Evolutionary conservation across 2,888 invertebrate species (phyloP).

Genomic region (Drosophila parthenogenetica): DNA sequence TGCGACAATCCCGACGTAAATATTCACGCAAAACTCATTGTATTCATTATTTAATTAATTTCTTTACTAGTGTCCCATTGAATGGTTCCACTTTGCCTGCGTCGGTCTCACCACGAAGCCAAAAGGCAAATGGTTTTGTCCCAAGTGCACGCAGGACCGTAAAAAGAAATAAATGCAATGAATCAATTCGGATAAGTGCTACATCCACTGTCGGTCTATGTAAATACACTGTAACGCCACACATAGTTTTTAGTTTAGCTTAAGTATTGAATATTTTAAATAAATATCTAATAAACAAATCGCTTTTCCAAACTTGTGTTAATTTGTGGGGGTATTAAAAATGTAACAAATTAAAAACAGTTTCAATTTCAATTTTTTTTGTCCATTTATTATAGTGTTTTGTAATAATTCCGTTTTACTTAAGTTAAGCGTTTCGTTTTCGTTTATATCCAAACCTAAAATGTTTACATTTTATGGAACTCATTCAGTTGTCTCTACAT

Average conservation of each 20-base stretch:
- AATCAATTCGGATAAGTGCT: constrained; percentile 2
- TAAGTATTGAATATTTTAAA: constrained; percentile 42
- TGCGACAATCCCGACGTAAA: constrained; percentile 93
- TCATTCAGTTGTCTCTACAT: constrained; percentile 2
- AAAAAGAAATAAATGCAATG: constrained; percentile 89
- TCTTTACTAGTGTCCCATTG: constrained; percentile 89
- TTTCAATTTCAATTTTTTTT: background rate
- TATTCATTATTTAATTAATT: constrained; percentile 3
- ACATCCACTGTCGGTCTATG: constrained; percentile 23
- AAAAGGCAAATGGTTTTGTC: constrained; percentile 97
- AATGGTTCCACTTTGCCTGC: constrained; percentile 97
- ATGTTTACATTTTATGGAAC: constrained; percentile 5
- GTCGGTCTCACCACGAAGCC: constrained; percentile 94
- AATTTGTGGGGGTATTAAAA: no score
- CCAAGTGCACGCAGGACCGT: constrained; percentile 93
- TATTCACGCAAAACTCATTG: no score
- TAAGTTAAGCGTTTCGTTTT: constrained; percentile 11
- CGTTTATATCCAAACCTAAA: background rate
- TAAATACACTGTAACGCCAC: constrained; percentile 42
- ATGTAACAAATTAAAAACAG: background rate
- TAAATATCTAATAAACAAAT: constrained; percentile 30
- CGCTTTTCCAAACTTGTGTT: no score
- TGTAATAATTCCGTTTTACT: constrained; percentile 2
- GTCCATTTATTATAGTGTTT: constrained; percentile 1
- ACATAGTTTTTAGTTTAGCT: constrained; percentile 37